Percentiles rank a stretch among this genome's conserved stretches.
These are phyloP conservation scores for Pseudomyrmex sp. DNA, from an alignment of 1,140 invertebrate genomes.

Conservation along the genomic window DNA sequence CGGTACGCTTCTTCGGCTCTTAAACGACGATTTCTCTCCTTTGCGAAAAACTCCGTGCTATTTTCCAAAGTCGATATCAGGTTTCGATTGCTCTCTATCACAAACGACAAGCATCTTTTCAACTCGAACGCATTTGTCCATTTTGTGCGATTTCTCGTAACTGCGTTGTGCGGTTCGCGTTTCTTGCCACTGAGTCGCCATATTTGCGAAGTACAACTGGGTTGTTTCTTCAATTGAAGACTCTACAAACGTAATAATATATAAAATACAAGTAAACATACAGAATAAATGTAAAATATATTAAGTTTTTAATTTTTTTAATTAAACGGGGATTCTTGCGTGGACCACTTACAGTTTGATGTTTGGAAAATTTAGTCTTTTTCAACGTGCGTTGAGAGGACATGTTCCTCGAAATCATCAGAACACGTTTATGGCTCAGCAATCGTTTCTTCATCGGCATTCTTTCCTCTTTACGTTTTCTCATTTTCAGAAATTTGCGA, in stretches of 20 bases:
- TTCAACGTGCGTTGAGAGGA: background rate
- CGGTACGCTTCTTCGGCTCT: slow-evolving; percentile 46
- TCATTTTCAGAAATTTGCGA: slow-evolving; percentile 50
- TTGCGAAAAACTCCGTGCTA: slow-evolving; percentile 22
- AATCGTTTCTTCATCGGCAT: slow-evolving; percentile 49
- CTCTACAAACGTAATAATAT: slow-evolving; percentile 12
- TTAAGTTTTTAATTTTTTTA: no score
- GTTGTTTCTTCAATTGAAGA: background rate
- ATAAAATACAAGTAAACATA: background rate
- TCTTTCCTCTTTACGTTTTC: slow-evolving; percentile 33
- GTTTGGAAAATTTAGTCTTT: background rate
- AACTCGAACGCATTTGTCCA: slow-evolving; percentile 21
- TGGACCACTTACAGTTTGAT: slow-evolving; percentile 37
- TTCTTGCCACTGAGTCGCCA: background rate
- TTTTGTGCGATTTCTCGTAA: background rate
- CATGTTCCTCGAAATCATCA: background rate
- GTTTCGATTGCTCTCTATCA: slow-evolving; percentile 40
- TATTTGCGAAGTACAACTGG: background rate
- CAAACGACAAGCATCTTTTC: slow-evolving; percentile 15
- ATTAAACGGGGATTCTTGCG: no score
- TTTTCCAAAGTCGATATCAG: slow-evolving; percentile 36
- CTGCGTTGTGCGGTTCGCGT: background rate
- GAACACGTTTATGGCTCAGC: background rate
- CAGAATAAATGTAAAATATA: background rate
- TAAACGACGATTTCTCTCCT: slow-evolving; percentile 25